Base-by-base conservation (phyloP, 2,797 vertebrate species). In the Alca torda region DNA sequence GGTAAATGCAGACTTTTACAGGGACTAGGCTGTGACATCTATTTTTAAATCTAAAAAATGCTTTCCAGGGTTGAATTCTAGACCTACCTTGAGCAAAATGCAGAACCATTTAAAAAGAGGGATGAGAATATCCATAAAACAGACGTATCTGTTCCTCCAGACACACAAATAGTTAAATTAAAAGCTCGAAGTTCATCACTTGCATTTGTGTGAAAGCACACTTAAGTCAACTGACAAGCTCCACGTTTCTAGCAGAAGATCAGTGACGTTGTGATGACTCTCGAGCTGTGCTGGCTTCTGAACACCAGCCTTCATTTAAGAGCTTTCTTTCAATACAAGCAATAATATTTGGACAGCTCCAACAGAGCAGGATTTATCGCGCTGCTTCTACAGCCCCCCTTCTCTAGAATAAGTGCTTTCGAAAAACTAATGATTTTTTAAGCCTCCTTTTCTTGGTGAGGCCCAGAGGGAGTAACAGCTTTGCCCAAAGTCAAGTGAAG, bases 301-400 rank as follows among this genome's bases (percentile, higher is more conserved):
- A 92, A 84, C 86, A 74, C 75, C 65, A 86, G 84, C 84, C 75
- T 78, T 83, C 81, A 59, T 90, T 90, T 83, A 92, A 95, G 93
- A 87, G 94, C 87, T 85, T 90, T 81, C 92, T 84, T 94, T 94
- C 84, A 93, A 83, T 89, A 75, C 78, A 89, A 60, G 31, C 76
- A 95, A 89, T 91, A 95, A 93, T 94, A 96, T 94, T 96, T 94
- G 95, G 94, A 96, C 95, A 96, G 96, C 86, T 96, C 94, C 91
- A 95, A 83, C 69, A 68, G 81, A 96, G 84, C 50, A 84, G 87
- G 90, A 96, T 95, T 95, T 97, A 95, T 87, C 0, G 3, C 83
- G 68, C 89, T 60, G 72, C 81, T 75, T 28, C 70, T 10, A 7
- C 33, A 60, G 67, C 45, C 77, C 70, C 57, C 41, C 84, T 87